A percentile compares a stretch with the other conserved stretches of the same genome.
phyloP scores from a whole-genome alignment of 2,113 vertebrate genomes.

The Scopus umbretta region DNA sequence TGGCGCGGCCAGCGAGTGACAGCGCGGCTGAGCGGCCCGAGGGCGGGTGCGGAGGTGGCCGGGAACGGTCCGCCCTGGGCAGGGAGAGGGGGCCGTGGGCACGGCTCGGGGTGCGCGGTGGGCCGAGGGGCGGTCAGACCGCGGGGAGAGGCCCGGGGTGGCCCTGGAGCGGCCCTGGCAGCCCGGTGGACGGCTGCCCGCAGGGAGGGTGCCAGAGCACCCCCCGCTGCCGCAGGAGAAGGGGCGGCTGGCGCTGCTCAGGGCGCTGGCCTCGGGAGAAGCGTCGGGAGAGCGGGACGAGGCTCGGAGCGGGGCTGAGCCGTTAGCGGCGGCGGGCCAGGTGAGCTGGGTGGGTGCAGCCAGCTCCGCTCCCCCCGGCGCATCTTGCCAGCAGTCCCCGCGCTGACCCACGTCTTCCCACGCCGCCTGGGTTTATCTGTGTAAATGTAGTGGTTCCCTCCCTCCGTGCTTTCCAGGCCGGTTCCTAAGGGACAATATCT shows the following conservation, averaged over 20 bases:
- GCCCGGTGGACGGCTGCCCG: not conserved
- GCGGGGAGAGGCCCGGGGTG: not conserved
- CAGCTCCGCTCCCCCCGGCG: not conserved
- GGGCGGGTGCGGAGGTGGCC: too few relatives aligned
- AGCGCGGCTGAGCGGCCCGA: fast-evolving
- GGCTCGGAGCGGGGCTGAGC: not conserved
- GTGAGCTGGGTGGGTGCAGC: not conserved
- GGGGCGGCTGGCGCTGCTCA: too few relatives aligned
- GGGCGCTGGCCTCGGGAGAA: not conserved
- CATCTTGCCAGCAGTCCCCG: not conserved
- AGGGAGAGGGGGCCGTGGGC: fast-evolving
- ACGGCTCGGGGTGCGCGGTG: fast-evolving
- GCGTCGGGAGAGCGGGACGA: too few relatives aligned
- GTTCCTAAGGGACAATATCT: not conserved
- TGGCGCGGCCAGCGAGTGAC: fast-evolving
- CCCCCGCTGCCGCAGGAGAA: not conserved
- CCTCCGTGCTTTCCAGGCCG: too few relatives aligned
- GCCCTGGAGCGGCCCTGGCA: not conserved
- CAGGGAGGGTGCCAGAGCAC: not conserved
- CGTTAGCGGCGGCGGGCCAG: not conserved
- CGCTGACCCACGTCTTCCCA: not conserved
- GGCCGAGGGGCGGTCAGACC: not conserved
- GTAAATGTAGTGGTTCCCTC: too few relatives aligned
- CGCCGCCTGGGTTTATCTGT: not conserved
- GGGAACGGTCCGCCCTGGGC: fast-evolving